phyloP scores from a whole-genome alignment of 2,113 vertebrate genomes.

The Litocranius walleri region DNA sequence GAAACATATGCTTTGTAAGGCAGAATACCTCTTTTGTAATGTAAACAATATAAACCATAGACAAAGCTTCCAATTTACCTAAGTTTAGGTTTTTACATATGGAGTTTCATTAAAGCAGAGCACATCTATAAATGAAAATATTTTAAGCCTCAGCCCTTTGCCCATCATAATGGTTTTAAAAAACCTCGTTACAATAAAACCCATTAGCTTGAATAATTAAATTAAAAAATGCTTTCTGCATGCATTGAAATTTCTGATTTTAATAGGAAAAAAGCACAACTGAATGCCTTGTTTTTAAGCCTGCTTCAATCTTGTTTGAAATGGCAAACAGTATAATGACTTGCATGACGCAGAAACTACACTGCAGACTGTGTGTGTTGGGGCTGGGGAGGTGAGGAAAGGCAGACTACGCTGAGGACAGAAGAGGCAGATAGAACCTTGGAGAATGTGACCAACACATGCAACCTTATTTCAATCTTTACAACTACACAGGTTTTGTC shows the following conservation, averaged over 20 bases:
- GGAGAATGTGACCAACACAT: rapidly evolving
- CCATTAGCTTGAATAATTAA: slow-evolving; percentile 72
- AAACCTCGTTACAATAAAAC: slow-evolving; percentile 70
- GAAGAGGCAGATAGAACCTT: neutral
- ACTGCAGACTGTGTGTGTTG: neutral
- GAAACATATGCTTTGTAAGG: neutral
- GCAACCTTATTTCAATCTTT: neutral
- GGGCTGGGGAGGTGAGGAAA: neutral
- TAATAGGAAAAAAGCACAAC: slow-evolving; percentile 10
- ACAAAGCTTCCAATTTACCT: slow-evolving; percentile 48
- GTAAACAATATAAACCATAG: slow-evolving; percentile 43
- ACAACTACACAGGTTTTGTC: neutral
- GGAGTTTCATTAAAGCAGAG: slow-evolving; percentile 64
- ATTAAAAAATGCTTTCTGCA: slow-evolving; percentile 24
- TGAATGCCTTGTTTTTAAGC: slow-evolving; percentile 38
- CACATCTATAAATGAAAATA: slow-evolving; percentile 62
- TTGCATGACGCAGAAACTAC: neutral
- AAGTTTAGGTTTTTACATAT: slow-evolving; percentile 55
- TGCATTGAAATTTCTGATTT: slow-evolving; percentile 53
- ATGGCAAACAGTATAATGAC: neutral
- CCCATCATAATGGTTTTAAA: slow-evolving; percentile 51
- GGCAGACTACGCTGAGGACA: neutral
- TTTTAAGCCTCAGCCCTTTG: slow-evolving; percentile 62
- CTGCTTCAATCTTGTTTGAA: slow-evolving; percentile 29
- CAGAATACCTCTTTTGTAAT: slow-evolving; percentile 47